Evolutionary conservation across 23 tunicate genomes (phyloP), one percentile per base, ranked within the genome.

Genomic region (Trididemnum nubilum): DNA sequence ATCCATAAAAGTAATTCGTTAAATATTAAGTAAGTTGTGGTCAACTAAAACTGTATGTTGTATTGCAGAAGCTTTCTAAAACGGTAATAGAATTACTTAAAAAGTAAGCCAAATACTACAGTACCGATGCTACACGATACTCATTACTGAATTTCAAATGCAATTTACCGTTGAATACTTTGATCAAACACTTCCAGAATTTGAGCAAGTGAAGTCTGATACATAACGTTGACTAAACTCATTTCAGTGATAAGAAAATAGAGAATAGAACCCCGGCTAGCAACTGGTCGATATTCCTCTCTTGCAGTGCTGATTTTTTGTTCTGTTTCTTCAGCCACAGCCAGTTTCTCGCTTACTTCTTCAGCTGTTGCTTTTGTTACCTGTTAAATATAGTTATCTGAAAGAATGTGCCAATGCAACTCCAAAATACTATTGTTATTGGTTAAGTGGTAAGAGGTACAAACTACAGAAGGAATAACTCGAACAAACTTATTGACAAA

Each of bases 161-260:
- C 12, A 5, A 67, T 7, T 31, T 38, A 91, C 97, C 79, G 81
- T 65, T 79, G 74, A 25, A 94, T 90, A 51, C 95, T 84, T 27
- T 85, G 77, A 76, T 94, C 98, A 60, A 94, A 94, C 2, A 85
- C 89, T 70, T 82, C 84, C n/a, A 94, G 52, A 71, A 94, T 90
- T 58, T 94, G 98, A 51, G 94, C 94, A 0, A 94, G 95, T 2
- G 98, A 94, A 21, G 98, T 94, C 63, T 94, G 98, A 61, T 94
- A 94, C 98, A 94, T 94, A 28, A 94, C 95, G 40, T 94, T 94
- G 44, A 94, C 98, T 80, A 94, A 79, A 65, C 90, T 83, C 91
- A 94, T 94, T 75, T 94, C 98, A 37, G 94, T 90, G 51, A 94
- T 94, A 64, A 94, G 91, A 69, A 94, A 94, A 76, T 94, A 94